These are phyloP conservation scores for Poeciliopsis occidentalis DNA, from an alignment of 2,113 vertebrate genomes.

Conservation along the genomic window DNA sequence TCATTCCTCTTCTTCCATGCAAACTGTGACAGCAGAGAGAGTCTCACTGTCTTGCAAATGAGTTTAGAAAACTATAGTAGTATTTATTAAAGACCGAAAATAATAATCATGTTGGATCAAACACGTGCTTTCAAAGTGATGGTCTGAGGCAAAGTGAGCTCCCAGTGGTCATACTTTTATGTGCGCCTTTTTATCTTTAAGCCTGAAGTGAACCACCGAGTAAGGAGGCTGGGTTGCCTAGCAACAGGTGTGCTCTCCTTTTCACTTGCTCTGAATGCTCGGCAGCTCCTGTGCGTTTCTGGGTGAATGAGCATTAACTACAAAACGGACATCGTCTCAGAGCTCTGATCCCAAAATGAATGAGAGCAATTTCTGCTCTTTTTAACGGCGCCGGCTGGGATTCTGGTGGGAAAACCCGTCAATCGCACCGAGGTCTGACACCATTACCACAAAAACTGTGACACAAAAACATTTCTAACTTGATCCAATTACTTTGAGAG, in stretches of 20 bases:
- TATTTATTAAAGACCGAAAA: neutral
- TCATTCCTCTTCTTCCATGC: neutral
- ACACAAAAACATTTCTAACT: neutral
- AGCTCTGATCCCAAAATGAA: slow-evolving; percentile 22
- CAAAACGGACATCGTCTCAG: slow-evolving; percentile 37
- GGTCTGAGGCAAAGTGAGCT: slow-evolving; percentile 31
- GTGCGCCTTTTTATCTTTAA: slow-evolving; percentile 29
- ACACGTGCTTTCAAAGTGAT: slow-evolving; percentile 16
- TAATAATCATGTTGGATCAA: slow-evolving; percentile 4
- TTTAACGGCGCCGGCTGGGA: neutral
- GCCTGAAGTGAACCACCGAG: slow-evolving; percentile 49
- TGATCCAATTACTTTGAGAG: neutral
- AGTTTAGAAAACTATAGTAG: neutral
- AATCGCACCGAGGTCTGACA: neutral
- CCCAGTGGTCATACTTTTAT: slow-evolving; percentile 35
- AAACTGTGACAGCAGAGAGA: neutral
- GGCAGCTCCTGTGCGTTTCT: slow-evolving; percentile 25
- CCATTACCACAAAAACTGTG: too few species aligned
- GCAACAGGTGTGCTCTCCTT: slow-evolving; percentile 78
- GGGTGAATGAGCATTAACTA: slow-evolving; percentile 19
- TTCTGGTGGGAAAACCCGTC: neutral
- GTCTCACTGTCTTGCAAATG: neutral
- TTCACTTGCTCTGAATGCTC: slow-evolving; percentile 65
- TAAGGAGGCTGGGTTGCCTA: slow-evolving; percentile 75
- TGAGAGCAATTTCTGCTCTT: neutral